Evolutionary conservation across 2,888 invertebrate species (phyloP).

Genomic region (Lumbricus terrestris): DNA sequence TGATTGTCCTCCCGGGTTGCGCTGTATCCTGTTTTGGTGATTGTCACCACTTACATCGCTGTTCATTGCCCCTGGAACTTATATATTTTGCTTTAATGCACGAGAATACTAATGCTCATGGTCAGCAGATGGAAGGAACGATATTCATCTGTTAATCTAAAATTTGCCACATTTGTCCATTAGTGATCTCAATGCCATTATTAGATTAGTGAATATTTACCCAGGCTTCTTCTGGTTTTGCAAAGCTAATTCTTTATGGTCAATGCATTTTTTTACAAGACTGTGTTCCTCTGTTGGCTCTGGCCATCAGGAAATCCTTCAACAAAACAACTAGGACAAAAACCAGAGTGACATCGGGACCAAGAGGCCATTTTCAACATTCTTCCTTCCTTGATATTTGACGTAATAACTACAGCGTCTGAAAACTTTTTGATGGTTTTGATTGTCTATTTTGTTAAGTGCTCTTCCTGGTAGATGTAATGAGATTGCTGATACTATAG

Average conservation of each 20-base stretch:
- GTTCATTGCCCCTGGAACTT: too few species aligned
- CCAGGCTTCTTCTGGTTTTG: background rate
- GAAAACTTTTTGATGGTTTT: background rate
- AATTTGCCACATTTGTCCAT: background rate
- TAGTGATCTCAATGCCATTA: background rate
- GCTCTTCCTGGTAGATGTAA: background rate
- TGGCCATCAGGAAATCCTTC: background rate
- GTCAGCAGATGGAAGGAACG: background rate
- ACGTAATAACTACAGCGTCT: background rate
- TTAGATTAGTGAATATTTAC: background rate
- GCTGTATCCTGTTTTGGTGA: too few species aligned
- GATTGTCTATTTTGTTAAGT: background rate
- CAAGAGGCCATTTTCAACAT: background rate
- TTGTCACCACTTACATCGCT: too few species aligned
- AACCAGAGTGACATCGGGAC: background rate
- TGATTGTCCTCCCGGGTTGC: too few species aligned
- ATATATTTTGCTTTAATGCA: too few species aligned
- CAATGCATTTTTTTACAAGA: background rate
- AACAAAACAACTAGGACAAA: background rate
- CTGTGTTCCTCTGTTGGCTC: background rate
- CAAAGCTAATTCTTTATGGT: background rate
- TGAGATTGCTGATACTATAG: background rate
- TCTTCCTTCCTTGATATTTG: background rate
- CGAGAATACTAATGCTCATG: background rate
- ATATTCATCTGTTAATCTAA: background rate